Evolutionary conservation across 1,140 invertebrate species (phyloP).

Genomic region (Phortica variegata): DNA sequence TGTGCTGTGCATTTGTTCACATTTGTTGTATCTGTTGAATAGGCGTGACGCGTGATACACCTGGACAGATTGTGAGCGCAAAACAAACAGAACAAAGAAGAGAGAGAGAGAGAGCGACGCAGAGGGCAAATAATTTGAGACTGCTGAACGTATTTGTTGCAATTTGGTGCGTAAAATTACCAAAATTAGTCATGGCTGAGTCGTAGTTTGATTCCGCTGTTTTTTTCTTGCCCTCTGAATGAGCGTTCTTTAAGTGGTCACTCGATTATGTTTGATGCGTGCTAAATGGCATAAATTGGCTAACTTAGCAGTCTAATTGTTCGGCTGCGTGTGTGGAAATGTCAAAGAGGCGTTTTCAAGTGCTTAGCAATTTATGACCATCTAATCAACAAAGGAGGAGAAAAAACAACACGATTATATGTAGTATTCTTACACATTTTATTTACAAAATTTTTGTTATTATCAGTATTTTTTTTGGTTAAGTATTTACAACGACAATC

Average conservation of each 20-base stretch:
- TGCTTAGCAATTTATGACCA: constrained; percentile 27
- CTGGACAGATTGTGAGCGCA: constrained; percentile 49
- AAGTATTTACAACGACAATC: too few relatives aligned
- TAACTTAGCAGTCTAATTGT: constrained; percentile 52
- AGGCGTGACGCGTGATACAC: constrained; percentile 56
- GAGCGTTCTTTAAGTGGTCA: constrained; percentile 20
- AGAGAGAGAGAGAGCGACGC: neutral
- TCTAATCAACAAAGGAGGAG: too few relatives aligned
- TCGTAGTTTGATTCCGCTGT: too few relatives aligned
- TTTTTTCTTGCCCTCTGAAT: constrained; percentile 15
- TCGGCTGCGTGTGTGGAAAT: constrained; percentile 17
- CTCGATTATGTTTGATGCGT: constrained; percentile 21
- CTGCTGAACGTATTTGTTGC: constrained; percentile 36
- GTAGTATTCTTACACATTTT: too few relatives aligned
- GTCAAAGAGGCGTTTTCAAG: constrained; percentile 26
- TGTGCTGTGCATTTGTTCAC: too few relatives aligned
- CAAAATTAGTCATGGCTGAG: constrained; percentile 44
- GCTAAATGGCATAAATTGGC: constrained; percentile 42
- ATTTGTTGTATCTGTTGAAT: constrained; percentile 13
- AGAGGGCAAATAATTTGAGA: too few relatives aligned
- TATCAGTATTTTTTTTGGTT: too few relatives aligned
- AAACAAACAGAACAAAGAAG: constrained; percentile 6
- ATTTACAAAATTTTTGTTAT: too few relatives aligned
- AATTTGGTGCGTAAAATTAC: constrained; percentile 57
- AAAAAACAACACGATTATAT: too few relatives aligned